phyloP scores from a whole-genome alignment of 2,113 vertebrate genomes.

The Sceloporus undulatus region DNA sequence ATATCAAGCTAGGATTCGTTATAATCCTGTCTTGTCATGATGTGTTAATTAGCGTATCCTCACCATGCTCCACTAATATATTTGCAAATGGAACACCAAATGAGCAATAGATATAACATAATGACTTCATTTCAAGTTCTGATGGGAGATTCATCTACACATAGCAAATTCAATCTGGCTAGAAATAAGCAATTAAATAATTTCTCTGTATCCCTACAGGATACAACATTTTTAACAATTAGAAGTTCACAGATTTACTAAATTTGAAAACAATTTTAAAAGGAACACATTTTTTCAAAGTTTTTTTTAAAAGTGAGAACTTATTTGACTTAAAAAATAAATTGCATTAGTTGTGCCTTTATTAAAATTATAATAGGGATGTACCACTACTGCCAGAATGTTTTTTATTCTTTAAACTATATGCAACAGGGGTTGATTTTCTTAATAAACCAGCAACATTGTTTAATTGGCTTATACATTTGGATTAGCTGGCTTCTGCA shows the following conservation, averaged over 20 bases:
- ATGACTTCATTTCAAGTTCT: slow-evolving; percentile 49
- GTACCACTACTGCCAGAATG: background rate
- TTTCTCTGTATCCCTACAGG: slow-evolving; percentile 32
- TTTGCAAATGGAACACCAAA: slow-evolving; percentile 18
- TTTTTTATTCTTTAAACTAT: background rate
- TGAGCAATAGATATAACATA: background rate
- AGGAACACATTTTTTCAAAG: background rate
- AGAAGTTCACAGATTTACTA: slow-evolving; percentile 41
- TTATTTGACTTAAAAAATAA: background rate
- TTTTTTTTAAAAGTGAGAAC: background rate
- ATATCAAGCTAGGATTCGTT: no score
- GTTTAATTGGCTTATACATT: slow-evolving; percentile 23
- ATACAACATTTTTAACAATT: slow-evolving; percentile 29
- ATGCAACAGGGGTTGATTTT: background rate
- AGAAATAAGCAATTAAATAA: slow-evolving; percentile 56
- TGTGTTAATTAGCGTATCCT: no score
- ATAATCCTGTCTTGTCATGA: no score
- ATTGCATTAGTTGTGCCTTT: background rate
- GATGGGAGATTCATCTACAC: slow-evolving; percentile 52
- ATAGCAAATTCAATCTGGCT: slow-evolving; percentile 50
- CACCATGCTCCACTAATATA: no score
- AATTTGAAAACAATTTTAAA: slow-evolving; percentile 41
- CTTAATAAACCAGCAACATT: slow-evolving; percentile 14
- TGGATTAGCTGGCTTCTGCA: slow-evolving; percentile 10
- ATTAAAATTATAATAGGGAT: background rate